Percentiles rank a stretch among this genome's conserved stretches.
Conservation (phyloP, 37 sponge, comb jelly and placozoan species). For the Ephydatia muelleri region DNA sequence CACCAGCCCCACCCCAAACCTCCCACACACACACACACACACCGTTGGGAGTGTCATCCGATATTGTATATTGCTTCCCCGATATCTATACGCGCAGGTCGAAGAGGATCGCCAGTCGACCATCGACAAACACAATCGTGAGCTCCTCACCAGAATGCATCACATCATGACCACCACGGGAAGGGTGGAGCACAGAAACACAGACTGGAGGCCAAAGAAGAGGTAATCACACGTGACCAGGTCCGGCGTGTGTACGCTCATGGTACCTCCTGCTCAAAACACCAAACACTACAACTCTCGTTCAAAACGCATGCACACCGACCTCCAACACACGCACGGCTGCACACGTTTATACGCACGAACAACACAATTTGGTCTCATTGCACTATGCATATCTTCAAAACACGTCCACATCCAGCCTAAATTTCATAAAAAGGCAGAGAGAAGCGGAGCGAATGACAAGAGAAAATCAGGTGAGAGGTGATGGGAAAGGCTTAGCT, state of each 20-base stretch:
- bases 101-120: conserved; percentile 49
- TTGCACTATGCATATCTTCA: no score
- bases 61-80: background rate
- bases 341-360: background rate
- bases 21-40: no score
- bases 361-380: background rate
- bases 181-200: conserved; percentile 76
- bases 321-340: no score
- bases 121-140: conserved; percentile 62
- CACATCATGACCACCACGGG: conserved; percentile 80
- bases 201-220: conserved; percentile 68
- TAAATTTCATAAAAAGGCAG: conserved; percentile 50
- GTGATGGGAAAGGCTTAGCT: background rate
- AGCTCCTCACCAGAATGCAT: conserved; percentile 73
- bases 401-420: conserved; percentile 22
- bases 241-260: no score
- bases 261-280: no score
- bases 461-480: conserved; percentile 55
- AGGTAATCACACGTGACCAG: conserved; percentile 45
- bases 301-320: no score
- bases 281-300: no score
- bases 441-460: conserved; percentile 35
- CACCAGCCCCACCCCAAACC: no score
- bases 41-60: no score
- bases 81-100: conserved; percentile 14